Evolutionary conservation across 1,140 invertebrate species (phyloP).

Genomic region (Arctopsyche grandis): DNA sequence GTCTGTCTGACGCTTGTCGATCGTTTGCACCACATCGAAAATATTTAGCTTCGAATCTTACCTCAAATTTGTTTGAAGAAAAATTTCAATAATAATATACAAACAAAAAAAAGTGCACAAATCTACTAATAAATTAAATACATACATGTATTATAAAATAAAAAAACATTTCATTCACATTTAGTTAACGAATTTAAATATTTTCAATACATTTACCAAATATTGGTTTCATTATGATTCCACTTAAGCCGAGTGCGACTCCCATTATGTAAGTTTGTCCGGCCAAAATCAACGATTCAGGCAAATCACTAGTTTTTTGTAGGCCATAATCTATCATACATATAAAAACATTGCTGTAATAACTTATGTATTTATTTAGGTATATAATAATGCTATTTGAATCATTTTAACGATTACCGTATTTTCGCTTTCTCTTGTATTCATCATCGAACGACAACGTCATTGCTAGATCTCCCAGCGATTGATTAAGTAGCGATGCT

Average conservation of each 20-base stretch:
- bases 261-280: slow-evolving; percentile 73
- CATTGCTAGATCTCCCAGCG: slow-evolving; percentile 71
- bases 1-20: too few relatives aligned
- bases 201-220: slow-evolving; percentile 65
- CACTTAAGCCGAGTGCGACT: slow-evolving; percentile 74
- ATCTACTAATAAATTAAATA: background rate
- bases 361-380: background rate
- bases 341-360: slow-evolving; percentile 27
- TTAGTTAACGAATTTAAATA: background rate
- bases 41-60: too few relatives aligned
- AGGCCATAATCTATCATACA: slow-evolving; percentile 47
- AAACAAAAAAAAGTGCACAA: background rate
- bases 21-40: too few relatives aligned
- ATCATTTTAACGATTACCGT: slow-evolving; percentile 26
- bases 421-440: slow-evolving; percentile 69
- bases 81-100: background rate
- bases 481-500: slow-evolving; percentile 58
- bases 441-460: slow-evolving; percentile 78
- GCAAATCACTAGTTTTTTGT: slow-evolving; percentile 67
- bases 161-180: background rate
- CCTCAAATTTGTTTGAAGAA: too few relatives aligned
- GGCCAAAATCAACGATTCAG: slow-evolving; percentile 67
- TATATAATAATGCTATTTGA: background rate
- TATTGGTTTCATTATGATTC: slow-evolving; percentile 74
- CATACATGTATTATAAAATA: too few relatives aligned